Percentiles rank a stretch among this genome's conserved stretches.
Conservation (phyloP, 2,888 invertebrate species). For the Mythimna loreyi region DNA sequence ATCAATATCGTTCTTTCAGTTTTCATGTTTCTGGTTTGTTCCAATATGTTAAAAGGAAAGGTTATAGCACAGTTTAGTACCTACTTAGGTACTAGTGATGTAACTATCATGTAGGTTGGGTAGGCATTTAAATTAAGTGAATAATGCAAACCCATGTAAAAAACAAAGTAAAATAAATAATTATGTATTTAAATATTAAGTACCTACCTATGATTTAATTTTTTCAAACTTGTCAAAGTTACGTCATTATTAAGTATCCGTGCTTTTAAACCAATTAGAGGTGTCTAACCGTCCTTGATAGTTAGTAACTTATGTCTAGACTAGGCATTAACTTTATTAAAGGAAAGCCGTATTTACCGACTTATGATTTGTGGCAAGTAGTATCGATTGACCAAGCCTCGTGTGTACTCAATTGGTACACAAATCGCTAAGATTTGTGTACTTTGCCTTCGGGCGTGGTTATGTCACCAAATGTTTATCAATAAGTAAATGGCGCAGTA, state of each 20-base stretch:
- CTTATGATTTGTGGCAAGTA: constrained; percentile 22
- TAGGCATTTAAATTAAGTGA: neutral
- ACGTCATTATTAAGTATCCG: neutral
- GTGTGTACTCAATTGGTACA: constrained; percentile 9
- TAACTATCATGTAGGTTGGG: neutral
- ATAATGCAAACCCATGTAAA: constrained; percentile 1
- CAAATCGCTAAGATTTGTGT: constrained; percentile 41
- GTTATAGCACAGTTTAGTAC: too few species aligned
- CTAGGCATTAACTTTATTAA: constrained; percentile 40
- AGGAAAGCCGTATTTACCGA: constrained; percentile 8
- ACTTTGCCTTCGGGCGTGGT: constrained; percentile 36
- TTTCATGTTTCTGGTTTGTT: neutral
- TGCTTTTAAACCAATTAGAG: constrained; percentile 24
- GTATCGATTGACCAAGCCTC: constrained; percentile 40
- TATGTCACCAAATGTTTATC: constrained; percentile 41
- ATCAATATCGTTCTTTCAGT: too few species aligned
- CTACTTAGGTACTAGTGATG: neutral
- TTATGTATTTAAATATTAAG: too few species aligned
- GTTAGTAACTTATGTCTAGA: constrained; percentile 45
- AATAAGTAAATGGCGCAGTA: constrained; percentile 26
- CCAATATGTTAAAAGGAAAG: neutral
- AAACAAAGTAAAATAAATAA: neutral
- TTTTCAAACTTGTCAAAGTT: neutral
- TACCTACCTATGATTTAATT: neutral
- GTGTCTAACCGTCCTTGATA: constrained; percentile 24